phyloP scores from a whole-genome alignment of 2,113 vertebrate species.

The Fregetta grallaria region DNA sequence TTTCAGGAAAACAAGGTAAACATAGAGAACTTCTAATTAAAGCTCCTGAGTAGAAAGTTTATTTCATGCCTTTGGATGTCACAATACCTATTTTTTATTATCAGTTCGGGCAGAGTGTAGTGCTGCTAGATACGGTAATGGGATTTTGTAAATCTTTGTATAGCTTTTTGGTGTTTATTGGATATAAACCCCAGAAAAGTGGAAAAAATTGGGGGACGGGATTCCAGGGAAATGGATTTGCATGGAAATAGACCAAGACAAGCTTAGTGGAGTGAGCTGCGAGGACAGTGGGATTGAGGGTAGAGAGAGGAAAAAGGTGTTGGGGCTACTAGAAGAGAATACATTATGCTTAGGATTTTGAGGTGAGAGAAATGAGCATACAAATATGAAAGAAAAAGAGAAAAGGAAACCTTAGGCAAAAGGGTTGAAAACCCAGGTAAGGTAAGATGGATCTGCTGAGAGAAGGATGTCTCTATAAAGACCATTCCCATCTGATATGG shows the following conservation, averaged over 20 bases:
- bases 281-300: neutral
- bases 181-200: neutral
- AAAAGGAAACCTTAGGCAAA: neutral
- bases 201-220: fast-evolving
- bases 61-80: neutral
- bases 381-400: neutral
- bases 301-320: neutral
- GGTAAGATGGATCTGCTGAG: neutral
- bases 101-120: no score
- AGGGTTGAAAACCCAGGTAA: neutral
- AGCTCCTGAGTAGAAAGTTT: neutral
- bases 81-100: neutral
- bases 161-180: neutral
- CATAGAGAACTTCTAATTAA: fast-evolving
- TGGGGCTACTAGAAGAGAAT: neutral
- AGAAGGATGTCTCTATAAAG: neutral
- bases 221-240: neutral
- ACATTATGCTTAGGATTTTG: neutral
- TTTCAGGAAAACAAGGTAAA: neutral
- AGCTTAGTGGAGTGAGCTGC: neutral
- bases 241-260: neutral
- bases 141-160: neutral
- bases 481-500: neutral
- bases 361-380: neutral
- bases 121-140: neutral